Percentiles rank a stretch among this genome's conserved stretches.
phyloP scores from a whole-genome alignment of 2,113 vertebrate genomes.

The Ctenodactylus gundi region DNA sequence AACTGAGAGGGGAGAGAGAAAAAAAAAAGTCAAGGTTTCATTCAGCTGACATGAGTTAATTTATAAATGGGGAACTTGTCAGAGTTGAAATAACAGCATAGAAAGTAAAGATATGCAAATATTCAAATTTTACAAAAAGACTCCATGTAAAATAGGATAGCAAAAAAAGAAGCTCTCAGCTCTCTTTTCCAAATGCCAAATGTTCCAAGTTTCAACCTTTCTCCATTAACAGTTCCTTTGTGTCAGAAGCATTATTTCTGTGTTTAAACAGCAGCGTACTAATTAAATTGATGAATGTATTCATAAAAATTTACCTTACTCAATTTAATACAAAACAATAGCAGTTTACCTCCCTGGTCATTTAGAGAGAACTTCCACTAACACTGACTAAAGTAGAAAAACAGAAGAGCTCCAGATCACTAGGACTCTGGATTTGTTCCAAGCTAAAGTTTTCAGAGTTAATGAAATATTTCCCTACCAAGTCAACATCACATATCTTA shows the following conservation, averaged over 20 bases:
- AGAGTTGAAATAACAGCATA: slow-evolving; percentile 48
- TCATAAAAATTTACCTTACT: slow-evolving; percentile 37
- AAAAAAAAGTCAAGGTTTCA: neutral
- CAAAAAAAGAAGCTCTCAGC: neutral
- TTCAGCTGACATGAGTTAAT: slow-evolving; percentile 27
- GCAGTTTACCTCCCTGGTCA: slow-evolving; percentile 25
- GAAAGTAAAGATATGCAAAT: slow-evolving; percentile 54
- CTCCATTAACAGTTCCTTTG: slow-evolving; percentile 1
- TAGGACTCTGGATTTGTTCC: slow-evolving; percentile 12
- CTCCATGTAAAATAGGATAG: neutral
- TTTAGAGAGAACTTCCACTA: neutral
- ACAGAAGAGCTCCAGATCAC: neutral
- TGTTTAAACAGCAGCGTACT: slow-evolving; percentile 20
- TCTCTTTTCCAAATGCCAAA: slow-evolving; percentile 18
- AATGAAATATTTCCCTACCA: neutral
- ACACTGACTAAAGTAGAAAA: neutral
- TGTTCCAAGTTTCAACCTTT: too few species aligned
- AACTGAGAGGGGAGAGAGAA: slow-evolving; percentile 15
- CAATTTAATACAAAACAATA: slow-evolving; percentile 38
- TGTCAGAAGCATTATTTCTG: slow-evolving; percentile 10
- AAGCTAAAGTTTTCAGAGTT: neutral
- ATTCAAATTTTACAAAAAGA: slow-evolving; percentile 55
- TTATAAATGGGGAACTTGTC: slow-evolving; percentile 49
- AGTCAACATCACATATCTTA: neutral
- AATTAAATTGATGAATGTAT: slow-evolving; percentile 20